Percentiles rank a stretch among this genome's conserved stretches.
Evolutionary conservation across 2,888 invertebrate genomes (phyloP).

Genomic region (Pollenia griseotomentosa): DNA sequence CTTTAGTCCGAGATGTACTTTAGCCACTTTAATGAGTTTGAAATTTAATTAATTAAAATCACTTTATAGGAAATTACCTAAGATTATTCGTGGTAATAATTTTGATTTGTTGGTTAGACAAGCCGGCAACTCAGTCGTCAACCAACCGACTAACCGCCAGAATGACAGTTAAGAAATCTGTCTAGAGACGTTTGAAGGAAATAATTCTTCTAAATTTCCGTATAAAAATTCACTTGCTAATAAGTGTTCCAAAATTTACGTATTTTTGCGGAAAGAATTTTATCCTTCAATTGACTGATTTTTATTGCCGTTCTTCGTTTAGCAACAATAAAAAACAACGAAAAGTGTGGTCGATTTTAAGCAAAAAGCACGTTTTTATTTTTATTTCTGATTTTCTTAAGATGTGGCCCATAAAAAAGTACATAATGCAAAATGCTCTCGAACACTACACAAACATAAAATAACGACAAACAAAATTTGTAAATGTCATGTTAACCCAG

Average conservation of each 20-base stretch:
- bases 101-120: conserved; percentile 8
- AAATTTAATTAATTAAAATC: conserved; percentile 57
- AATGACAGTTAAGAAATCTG: background rate
- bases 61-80: conserved; percentile 56
- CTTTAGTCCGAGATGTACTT: background rate
- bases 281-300: conserved; percentile 20
- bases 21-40: conserved; percentile 30
- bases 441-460: conserved; percentile 38
- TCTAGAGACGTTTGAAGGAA: background rate
- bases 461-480: conserved; percentile 57
- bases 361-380: conserved; percentile 64
- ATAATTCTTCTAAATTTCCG: background rate
- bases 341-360: conserved; percentile 51
- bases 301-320: background rate
- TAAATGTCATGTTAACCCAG: conserved; percentile 70
- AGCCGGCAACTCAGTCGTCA: no score
- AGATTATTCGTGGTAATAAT: conserved; percentile 31
- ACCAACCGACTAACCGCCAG: background rate
- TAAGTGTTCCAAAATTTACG: no score
- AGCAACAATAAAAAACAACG: background rate
- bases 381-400: conserved; percentile 61
- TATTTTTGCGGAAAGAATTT: background rate
- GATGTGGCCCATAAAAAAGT: conserved; percentile 52
- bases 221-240: no score
- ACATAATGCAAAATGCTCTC: conserved; percentile 23